Conservation (phyloP, 1,140 invertebrate genomes). For the Araneus ventricosus region DNA sequence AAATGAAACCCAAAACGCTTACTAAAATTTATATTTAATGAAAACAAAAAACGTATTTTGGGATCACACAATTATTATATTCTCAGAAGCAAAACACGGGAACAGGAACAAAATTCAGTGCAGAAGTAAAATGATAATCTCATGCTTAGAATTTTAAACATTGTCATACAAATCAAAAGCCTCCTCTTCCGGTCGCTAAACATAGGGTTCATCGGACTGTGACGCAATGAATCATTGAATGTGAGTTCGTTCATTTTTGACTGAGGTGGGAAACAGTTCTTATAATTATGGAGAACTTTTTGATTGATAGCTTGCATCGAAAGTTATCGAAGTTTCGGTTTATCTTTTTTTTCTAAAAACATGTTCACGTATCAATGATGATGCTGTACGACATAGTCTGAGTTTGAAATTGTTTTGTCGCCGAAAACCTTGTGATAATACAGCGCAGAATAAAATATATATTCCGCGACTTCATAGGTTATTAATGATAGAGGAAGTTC, state of each 20-base stretch:
- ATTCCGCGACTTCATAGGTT: too few relatives aligned
- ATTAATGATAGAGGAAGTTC: too few relatives aligned
- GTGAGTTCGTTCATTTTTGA: neutral
- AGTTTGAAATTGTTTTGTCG: too few relatives aligned
- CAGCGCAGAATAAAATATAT: too few relatives aligned
- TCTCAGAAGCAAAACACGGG: too few relatives aligned
- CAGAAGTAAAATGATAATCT: neutral
- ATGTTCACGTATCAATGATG: neutral
- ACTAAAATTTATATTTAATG: too few relatives aligned
- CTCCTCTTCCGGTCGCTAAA: neutral
- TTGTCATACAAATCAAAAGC: neutral
- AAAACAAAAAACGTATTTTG: too few relatives aligned
- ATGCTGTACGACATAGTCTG: too few relatives aligned
- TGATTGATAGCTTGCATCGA: neutral
- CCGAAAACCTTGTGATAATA: too few relatives aligned
- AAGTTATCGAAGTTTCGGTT: neutral
- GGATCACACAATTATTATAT: too few relatives aligned
- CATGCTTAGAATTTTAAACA: neutral
- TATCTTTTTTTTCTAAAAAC: neutral
- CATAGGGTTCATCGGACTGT: neutral
- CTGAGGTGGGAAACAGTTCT: neutral
- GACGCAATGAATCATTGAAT: neutral
- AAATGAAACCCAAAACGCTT: too few relatives aligned
- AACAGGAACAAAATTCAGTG: too few relatives aligned
- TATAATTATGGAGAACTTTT: neutral